Percentiles rank a stretch among this genome's conserved stretches.
Evolutionary conservation across 2,888 invertebrate species (phyloP).

Genomic region (Eupeodes latifasciatus): DNA sequence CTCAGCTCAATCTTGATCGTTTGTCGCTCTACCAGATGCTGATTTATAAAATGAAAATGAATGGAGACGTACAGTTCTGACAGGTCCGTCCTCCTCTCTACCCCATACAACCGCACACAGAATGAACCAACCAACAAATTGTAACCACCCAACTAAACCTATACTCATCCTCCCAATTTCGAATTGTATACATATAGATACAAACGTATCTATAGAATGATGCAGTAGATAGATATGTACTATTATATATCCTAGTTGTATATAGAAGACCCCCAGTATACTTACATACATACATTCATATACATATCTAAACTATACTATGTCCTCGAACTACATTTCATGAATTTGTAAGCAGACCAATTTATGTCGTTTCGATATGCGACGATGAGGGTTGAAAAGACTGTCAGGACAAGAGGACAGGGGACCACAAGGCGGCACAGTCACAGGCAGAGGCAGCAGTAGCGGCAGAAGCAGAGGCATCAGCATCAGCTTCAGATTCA

Average conservation of each 20-base stretch:
- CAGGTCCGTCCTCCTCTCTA: not conserved
- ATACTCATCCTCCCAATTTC: not conserved
- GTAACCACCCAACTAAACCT: not conserved
- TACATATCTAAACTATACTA: not conserved
- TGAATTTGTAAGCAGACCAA: constrained; percentile 71
- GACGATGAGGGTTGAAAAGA: constrained; percentile 62
- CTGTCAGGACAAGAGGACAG: constrained; percentile 41
- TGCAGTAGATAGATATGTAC: constrained; percentile 40
- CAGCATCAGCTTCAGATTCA: not conserved
- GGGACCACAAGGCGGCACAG: not conserved
- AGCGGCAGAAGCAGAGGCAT: constrained; percentile 15
- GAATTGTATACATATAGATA: not conserved
- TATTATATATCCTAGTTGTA: not conserved
- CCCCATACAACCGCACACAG: constrained; percentile 3
- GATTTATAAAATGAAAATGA: constrained; percentile 57
- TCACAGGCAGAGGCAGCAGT: not conserved
- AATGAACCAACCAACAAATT: not conserved
- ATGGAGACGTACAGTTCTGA: constrained; percentile 64
- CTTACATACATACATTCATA: not conserved
- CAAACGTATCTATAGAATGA: not conserved
- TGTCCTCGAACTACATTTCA: constrained; percentile 61
- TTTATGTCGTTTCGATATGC: constrained; percentile 69
- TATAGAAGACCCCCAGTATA: not conserved
- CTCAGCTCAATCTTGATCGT: constrained; percentile 69
- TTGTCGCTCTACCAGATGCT: constrained; percentile 72